These are phyloP conservation scores for Sebastes nivosus DNA, from an alignment of 2,797 vertebrate species.

Conservation along the genomic window DNA sequence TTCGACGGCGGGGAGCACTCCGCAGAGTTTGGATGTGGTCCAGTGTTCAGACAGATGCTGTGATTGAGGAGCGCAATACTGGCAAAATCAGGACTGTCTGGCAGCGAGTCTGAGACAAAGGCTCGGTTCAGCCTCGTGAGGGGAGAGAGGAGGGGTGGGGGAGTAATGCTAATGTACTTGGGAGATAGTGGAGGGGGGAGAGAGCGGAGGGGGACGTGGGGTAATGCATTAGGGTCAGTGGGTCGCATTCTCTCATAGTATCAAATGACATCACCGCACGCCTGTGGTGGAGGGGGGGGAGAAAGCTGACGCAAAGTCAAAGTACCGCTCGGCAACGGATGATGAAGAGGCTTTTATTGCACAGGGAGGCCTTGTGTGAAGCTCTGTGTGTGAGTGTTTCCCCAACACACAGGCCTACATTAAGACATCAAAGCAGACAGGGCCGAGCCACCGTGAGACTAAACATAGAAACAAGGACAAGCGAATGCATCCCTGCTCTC, in stretches of 20 bases:
- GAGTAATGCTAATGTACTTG: constrained; percentile 71
- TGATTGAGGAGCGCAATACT: constrained; percentile 66
- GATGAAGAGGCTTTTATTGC: constrained; percentile 72
- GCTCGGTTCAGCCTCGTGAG: constrained; percentile 63
- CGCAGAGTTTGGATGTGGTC: constrained; percentile 62
- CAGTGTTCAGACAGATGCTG: constrained; percentile 69
- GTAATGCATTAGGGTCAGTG: constrained; percentile 78
- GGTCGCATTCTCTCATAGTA: constrained; percentile 81
- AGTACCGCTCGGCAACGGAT: constrained; percentile 50
- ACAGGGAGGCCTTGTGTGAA: constrained; percentile 20
- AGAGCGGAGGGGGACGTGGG: constrained; percentile 27
- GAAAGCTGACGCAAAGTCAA: constrained; percentile 56
- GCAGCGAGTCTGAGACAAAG: constrained; percentile 75
- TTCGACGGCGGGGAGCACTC: constrained; percentile 16
- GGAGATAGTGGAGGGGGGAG: constrained; percentile 50
- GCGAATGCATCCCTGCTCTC: constrained; percentile 33
- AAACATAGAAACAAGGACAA: constrained; percentile 68
- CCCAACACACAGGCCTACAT: constrained; percentile 19
- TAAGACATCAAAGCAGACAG: constrained; percentile 46
- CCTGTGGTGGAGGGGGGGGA: constrained; percentile 1
- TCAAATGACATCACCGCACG: constrained; percentile 80
- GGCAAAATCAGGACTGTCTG: constrained; percentile 59
- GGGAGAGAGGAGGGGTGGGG: constrained; percentile 18
- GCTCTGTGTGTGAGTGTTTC: constrained; percentile 7
- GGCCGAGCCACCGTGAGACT: constrained; percentile 36